Conservation (phyloP, 1,140 invertebrate species). For the Drosophila teissieri region DNA sequence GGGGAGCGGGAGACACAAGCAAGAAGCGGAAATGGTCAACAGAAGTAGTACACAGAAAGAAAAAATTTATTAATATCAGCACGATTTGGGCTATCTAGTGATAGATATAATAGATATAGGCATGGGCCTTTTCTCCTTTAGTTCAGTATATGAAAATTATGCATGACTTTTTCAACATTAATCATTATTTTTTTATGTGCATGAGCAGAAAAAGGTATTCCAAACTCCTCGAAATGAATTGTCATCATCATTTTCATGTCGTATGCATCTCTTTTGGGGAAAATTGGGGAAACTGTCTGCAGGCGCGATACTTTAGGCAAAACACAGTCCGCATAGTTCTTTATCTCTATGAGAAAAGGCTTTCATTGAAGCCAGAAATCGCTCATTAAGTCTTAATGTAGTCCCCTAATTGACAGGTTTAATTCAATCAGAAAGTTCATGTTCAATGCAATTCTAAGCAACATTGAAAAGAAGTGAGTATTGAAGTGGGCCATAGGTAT, state of each 20-base stretch:
- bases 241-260: conserved; percentile 32
- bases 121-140: too few species aligned
- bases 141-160: too few species aligned
- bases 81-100: not conserved
- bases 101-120: too few species aligned
- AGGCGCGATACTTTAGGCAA: not conserved
- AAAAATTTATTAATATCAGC: not conserved
- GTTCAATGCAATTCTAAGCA: too few species aligned
- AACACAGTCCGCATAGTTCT: not conserved
- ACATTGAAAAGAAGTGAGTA: too few species aligned
- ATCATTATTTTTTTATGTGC: not conserved
- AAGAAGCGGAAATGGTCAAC: conserved; percentile 44
- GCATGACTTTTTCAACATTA: not conserved
- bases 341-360: not conserved
- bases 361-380: not conserved
- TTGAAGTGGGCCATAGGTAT: too few species aligned
- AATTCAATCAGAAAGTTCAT: too few species aligned
- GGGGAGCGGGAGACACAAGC: conserved; percentile 22
- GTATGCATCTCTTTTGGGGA: conserved; percentile 22
- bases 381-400: too few species aligned
- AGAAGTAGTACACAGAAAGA: conserved; percentile 2
- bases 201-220: conserved; percentile 19
- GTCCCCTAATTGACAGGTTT: too few species aligned
- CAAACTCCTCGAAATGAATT: conserved; percentile 43
- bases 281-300: conserved; percentile 11